Percentiles rank a stretch among this genome's conserved stretches.
These are phyloP conservation scores for Diachasma alloeum DNA, from an alignment of 1,140 invertebrate species.

Conservation along the genomic window DNA sequence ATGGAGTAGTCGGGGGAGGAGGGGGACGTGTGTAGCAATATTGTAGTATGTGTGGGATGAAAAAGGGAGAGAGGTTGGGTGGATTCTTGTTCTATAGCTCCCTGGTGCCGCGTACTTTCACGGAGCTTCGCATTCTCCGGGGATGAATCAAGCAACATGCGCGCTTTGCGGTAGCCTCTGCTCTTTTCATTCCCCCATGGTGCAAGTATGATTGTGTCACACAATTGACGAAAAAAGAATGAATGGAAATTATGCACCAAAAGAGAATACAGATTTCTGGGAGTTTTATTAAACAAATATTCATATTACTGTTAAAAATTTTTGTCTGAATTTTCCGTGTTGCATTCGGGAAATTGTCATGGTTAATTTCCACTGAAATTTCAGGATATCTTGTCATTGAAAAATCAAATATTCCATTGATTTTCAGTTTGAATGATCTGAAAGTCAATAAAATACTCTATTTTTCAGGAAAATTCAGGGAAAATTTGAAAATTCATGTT, in stretches of 20 bases:
- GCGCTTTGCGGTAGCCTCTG: neutral
- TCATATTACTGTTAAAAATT: too few species aligned
- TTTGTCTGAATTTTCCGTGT: too few species aligned
- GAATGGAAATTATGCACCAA: neutral
- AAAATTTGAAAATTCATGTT: too few species aligned
- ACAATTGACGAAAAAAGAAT: conserved; percentile 1
- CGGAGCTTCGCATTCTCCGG: conserved; percentile 33
- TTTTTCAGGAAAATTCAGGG: too few species aligned
- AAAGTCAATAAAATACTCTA: too few species aligned
- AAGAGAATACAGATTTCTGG: neutral
- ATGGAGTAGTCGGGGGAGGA: neutral
- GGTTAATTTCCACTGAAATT: too few species aligned
- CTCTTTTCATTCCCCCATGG: neutral
- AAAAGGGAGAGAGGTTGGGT: neutral
- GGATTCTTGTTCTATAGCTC: conserved; percentile 15
- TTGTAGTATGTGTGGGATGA: neutral
- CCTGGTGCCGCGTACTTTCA: conserved; percentile 40
- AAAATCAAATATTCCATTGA: too few species aligned
- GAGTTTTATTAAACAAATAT: too few species aligned
- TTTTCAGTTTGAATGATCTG: too few species aligned
- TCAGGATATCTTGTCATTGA: too few species aligned
- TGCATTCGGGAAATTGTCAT: too few species aligned
- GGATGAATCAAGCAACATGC: conserved; percentile 37
- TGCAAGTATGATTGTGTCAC: neutral
- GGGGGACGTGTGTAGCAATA: neutral